Percentiles rank a stretch among this genome's conserved stretches.
These are phyloP conservation scores for Carcharodon carcharias DNA, from an alignment of 2,797 vertebrate species.

Conservation along the genomic window DNA sequence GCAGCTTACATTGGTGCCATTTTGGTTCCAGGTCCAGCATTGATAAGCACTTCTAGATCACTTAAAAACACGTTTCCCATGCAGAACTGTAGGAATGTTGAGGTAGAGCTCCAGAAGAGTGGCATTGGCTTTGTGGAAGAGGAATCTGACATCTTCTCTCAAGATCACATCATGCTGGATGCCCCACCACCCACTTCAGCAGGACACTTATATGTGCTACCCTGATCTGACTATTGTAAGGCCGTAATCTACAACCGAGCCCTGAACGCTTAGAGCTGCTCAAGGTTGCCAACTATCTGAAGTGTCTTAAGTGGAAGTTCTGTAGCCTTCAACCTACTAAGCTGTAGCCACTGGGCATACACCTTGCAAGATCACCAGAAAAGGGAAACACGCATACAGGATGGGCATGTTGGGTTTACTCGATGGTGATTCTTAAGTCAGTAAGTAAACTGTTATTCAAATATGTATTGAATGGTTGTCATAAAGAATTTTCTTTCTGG, in stretches of 20 bases:
- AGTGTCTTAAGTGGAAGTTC: neutral
- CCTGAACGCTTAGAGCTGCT: neutral
- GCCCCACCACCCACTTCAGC: neutral
- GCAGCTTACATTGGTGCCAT: too few relatives aligned
- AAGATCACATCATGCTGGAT: neutral
- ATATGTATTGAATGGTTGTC: too few relatives aligned
- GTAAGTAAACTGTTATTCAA: too few relatives aligned
- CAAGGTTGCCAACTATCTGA: neutral
- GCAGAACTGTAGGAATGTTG: neutral
- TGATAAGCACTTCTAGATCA: too few relatives aligned
- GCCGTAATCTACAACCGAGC: too few relatives aligned
- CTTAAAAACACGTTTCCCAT: too few relatives aligned
- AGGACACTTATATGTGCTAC: neutral
- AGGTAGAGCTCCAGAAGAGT: neutral
- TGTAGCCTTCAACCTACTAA: neutral
- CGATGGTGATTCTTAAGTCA: neutral
- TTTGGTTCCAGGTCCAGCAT: too few relatives aligned
- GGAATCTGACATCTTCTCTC: neutral
- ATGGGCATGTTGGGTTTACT: too few relatives aligned
- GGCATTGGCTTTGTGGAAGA: neutral
- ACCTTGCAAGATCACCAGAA: neutral
- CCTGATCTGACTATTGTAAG: neutral
- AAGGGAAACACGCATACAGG: neutral
- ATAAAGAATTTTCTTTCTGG: neutral
- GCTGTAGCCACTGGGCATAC: neutral